These are phyloP conservation scores for Myotis davidii DNA, from an alignment of 2,113 vertebrate species.

Conservation along the genomic window DNA sequence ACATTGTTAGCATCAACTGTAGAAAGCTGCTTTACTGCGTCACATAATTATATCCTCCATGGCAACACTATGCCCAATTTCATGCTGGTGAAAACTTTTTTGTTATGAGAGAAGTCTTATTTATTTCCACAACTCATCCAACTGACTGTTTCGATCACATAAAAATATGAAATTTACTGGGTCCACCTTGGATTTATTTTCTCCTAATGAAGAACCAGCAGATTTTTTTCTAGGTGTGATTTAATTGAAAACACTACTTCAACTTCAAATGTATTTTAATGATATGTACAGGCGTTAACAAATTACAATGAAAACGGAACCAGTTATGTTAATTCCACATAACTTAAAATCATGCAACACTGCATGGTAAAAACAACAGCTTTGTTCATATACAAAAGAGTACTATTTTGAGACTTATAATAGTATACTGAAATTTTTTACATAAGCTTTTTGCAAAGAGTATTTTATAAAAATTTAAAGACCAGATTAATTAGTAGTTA, in stretches of 20 bases:
- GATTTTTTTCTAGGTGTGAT: slow-evolving; percentile 76
- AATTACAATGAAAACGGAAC: slow-evolving; percentile 85
- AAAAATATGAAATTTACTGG: background rate
- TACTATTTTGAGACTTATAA: slow-evolving; percentile 68
- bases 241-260: slow-evolving; percentile 86
- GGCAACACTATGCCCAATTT: background rate
- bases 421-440: slow-evolving; percentile 72
- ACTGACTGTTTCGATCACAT: background rate
- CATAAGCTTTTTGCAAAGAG: slow-evolving; percentile 72
- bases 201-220: slow-evolving; percentile 58
- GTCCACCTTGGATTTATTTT: background rate
- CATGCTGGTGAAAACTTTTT: background rate
- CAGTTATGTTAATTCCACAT: slow-evolving; percentile 83
- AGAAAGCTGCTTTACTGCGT: background rate
- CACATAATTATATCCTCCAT: slow-evolving; percentile 3
- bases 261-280: slow-evolving; percentile 87
- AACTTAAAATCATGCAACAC: slow-evolving; percentile 83
- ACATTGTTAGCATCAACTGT: background rate
- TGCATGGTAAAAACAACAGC: slow-evolving; percentile 82
- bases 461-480: slow-evolving; percentile 82
- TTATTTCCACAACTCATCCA: slow-evolving; percentile 20
- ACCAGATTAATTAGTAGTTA: slow-evolving; percentile 77
- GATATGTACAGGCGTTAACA: slow-evolving; percentile 87
- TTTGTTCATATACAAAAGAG: slow-evolving; percentile 83
- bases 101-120: background rate